Evolutionary conservation across 2,113 vertebrate genomes (phyloP).

Genomic region (Danionella cerebrum): DNA sequence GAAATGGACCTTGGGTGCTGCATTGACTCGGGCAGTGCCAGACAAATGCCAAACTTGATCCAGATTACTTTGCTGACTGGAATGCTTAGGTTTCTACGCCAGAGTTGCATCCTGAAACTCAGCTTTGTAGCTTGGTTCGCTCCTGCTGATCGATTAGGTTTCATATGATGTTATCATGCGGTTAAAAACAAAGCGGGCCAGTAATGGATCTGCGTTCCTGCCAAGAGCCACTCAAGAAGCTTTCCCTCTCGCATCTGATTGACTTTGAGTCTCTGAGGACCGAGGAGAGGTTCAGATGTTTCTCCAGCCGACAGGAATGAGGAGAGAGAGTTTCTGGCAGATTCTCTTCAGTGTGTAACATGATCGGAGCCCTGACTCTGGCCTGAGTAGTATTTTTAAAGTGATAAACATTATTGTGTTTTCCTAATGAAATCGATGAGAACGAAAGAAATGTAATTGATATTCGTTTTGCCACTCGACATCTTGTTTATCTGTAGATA

Average conservation of each 20-base stretch:
- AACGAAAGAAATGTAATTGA: too few species aligned
- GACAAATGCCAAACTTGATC: too few species aligned
- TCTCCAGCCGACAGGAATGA: background rate
- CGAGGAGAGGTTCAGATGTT: background rate
- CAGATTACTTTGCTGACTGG: too few species aligned
- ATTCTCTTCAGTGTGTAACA: background rate
- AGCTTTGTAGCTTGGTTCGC: too few species aligned
- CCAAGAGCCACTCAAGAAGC: background rate
- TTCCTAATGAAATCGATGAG: too few species aligned
- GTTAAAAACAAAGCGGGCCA: conserved; percentile 1
- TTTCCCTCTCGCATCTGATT: background rate
- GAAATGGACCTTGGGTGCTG: too few species aligned
- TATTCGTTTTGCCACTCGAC: too few species aligned
- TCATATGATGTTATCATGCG: conserved; percentile 16
- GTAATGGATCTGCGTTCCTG: conserved; percentile 19
- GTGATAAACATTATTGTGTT: too few species aligned
- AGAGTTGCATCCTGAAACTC: too few species aligned
- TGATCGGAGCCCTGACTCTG: background rate
- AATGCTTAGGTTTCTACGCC: too few species aligned
- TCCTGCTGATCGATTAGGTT: conserved; percentile 12
- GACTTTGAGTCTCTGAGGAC: background rate
- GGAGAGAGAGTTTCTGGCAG: background rate
- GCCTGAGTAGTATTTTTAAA: background rate
- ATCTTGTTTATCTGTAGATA: too few species aligned
- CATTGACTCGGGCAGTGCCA: too few species aligned